A percentile compares a stretch with the other conserved stretches of the same genome.
Conservation (phyloP, 2,888 invertebrate species). For the Machimus rusticus region DNA sequence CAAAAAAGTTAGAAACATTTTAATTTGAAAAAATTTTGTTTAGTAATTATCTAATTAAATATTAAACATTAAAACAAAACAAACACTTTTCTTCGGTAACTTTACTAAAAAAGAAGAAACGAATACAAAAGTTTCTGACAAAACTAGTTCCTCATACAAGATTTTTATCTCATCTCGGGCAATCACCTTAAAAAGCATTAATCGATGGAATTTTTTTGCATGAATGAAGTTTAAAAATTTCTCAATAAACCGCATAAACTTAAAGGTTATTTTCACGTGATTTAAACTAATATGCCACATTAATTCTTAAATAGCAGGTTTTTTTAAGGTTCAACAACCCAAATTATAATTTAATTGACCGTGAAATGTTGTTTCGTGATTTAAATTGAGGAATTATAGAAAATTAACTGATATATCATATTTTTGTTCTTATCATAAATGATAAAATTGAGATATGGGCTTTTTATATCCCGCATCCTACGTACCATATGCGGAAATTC, state of each 20-base stretch:
- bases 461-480: neutral
- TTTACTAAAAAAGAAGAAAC: neutral
- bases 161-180: neutral
- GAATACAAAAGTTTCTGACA: neutral
- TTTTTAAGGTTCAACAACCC: neutral
- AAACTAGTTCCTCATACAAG: neutral
- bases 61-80: neutral
- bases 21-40: neutral
- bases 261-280: neutral
- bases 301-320: neutral
- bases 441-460: neutral
- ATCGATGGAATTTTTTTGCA: neutral
- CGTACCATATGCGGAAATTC: slow-evolving; percentile 30
- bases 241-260: neutral
- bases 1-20: slow-evolving; percentile 44
- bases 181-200: neutral
- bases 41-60: neutral
- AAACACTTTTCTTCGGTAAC: neutral
- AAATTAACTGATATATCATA: neutral
- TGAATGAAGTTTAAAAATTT: neutral
- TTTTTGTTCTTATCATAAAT: neutral
- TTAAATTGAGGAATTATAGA: neutral
- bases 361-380: neutral
- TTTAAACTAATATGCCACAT: neutral
- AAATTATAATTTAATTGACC: neutral